Evolutionary conservation across 2,888 invertebrate species (phyloP), one percentile per base, ranked within the genome.

Genomic region (Arrhopalites spinosus): DNA sequence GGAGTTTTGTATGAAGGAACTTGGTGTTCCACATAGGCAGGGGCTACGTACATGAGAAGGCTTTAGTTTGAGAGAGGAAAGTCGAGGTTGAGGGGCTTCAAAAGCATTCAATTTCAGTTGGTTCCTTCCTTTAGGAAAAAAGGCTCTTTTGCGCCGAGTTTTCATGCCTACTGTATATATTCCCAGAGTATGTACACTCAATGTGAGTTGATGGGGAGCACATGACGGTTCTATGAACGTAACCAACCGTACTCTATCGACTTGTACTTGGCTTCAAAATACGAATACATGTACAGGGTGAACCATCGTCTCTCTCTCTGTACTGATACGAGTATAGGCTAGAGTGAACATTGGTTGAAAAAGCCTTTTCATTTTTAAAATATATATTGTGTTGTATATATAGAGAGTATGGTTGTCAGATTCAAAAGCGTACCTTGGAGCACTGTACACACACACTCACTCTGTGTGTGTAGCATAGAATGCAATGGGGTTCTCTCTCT

Each of bases 31-130:
- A 36, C 36, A 36, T 36, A 59, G 25, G 27, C 59, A 27, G 27
- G 59, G 59, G 25, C 15, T 8, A 23, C 20, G 20, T 23, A 43
- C 45, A 61, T 47, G 25, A 63, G 50, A 50, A 50, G 17, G n/a
- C 20, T 7, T 36, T 3, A 47, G 27, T 53, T 36, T 45, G 59
- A 72, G 61, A 63, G 63, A 72, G 50, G 61, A 63, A 72, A 72
- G 72, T 72, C 63, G 72, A 72, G 72, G 72, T 72, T 72, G 72
- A 72, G 72, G 72, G 72, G 72, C 72, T 72, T 72, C 72, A 63
- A 61, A 36, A 63, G 61, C 61, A 72, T 72, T 72, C 72, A 72
- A 43, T 63, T 72, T 61, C 72, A 72, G 20, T 27, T 47, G 25
- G 25, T 20, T 29, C 36, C 56, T 72, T 72, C 29, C 29, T 63